Evolutionary conservation across 2,888 invertebrate genomes (phyloP), one percentile per base, ranked within the genome.

Genomic region (Dicranocentrus wangi): DNA sequence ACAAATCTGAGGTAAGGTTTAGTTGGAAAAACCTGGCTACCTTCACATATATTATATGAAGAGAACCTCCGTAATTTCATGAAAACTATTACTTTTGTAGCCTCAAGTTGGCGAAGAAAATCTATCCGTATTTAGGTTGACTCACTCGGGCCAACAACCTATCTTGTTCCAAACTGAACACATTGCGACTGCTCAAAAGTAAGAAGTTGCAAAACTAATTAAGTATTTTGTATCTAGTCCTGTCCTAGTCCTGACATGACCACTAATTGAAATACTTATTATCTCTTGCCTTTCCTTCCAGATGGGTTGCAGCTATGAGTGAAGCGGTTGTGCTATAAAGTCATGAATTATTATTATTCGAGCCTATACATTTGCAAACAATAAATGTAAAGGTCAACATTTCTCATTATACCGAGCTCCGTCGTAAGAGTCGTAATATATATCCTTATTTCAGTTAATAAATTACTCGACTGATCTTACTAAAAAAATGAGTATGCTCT

Each of bases 141-240:
- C 88, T 1, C 91, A 91, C 86, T 83, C 82, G 39, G 90, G 90
- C 79, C 90, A 89, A 78, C 87, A 87, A 21, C 89, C 90, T 7
- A 87, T 90, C 17, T 87, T 89, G 68, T 90, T 91, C 87, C 87
- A 88, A 82, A 89, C 90, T 8, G 90, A 90, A 63, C 88, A 87
- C 81, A 86, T 87, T 72, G 85, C 87, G n/a, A 85, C 88, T 25
- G 88, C 89, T 17, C 88, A 89, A 83, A 89, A 88, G 90, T 90
- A 87, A 83, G 83, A 70, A 39, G 47, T 47, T 55, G 19, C 15
- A 7, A 10, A 10, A 47, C 5, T 10, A 47, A 55, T 58, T 65
- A 39, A 32, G 19, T 19, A 23, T 43, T 51, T 21, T 21, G 55
- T 68, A 17, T 76, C 27, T 47, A 63, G 21, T 19, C 47, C 55